phyloP scores from a whole-genome alignment of 1,140 invertebrate species.

The Drosophila melanogaster region DNA sequence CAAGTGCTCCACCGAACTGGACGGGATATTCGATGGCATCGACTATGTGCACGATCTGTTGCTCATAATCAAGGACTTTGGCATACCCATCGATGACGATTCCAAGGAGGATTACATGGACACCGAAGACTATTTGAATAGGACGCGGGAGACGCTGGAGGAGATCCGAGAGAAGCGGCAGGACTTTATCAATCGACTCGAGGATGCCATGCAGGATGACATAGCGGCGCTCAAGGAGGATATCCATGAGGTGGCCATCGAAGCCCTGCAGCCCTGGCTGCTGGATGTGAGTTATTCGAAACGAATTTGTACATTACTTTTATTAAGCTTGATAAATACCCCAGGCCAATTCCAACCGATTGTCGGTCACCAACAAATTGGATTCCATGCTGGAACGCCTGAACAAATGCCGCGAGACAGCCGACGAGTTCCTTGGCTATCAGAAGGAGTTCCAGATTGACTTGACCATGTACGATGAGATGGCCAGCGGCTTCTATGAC shows the following conservation, averaged over 20 bases:
- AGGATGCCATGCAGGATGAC: conserved; percentile 86
- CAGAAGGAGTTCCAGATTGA: conserved; percentile 92
- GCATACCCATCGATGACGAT: conserved; percentile 87
- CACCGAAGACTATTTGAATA: conserved; percentile 85
- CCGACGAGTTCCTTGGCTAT: conserved; percentile 88
- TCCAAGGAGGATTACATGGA: conserved; percentile 88
- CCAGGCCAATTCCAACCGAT: conserved; percentile 86
- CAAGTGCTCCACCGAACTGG: conserved; percentile 86
- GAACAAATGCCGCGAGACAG: conserved; percentile 86
- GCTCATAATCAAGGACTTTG: conserved; percentile 89
- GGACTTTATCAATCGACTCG: conserved; percentile 85
- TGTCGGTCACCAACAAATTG: conserved; percentile 87
- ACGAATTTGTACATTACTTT: not conserved
- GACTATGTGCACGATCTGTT: conserved; percentile 90
- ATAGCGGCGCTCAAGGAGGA: conserved; percentile 85
- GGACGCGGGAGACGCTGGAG: conserved; percentile 84
- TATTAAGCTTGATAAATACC: not conserved
- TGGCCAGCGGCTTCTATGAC: conserved; percentile 91
- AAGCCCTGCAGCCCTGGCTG: conserved; percentile 67
- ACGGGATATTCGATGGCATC: conserved; percentile 87
- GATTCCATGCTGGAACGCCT: conserved; percentile 87
- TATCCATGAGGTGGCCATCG: conserved; percentile 85
- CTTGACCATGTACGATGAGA: conserved; percentile 90
- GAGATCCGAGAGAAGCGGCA: conserved; percentile 84
- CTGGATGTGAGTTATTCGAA: conserved; percentile 57